phyloP scores from a whole-genome alignment of 2,888 invertebrate species.

The Disparrhopalites patrizii region DNA sequence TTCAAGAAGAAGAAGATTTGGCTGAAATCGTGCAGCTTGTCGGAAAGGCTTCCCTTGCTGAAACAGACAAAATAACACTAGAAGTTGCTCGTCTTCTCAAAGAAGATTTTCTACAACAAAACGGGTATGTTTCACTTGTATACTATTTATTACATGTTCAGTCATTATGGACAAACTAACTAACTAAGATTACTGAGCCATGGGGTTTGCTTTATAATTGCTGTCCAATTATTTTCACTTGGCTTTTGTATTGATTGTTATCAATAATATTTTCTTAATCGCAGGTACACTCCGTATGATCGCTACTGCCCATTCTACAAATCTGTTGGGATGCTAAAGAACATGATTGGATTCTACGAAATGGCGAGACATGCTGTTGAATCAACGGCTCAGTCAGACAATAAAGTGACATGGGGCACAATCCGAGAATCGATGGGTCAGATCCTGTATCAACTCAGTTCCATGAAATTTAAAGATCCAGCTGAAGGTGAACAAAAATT shows the following conservation, averaged over 20 bases:
- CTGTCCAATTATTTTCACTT: constrained; percentile 7
- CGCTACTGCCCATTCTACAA: constrained; percentile 99
- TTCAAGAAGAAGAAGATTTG: constrained; percentile 98
- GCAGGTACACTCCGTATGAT: constrained; percentile 81
- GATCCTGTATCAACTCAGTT: constrained; percentile 92
- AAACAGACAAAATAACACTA: constrained; percentile 97
- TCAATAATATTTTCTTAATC: constrained; percentile 17
- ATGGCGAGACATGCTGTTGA: constrained; percentile 97
- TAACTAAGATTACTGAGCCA: background rate
- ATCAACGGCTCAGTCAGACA: constrained; percentile 96
- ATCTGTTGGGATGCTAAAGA: constrained; percentile 97
- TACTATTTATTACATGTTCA: background rate
- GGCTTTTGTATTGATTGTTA: too few relatives aligned
- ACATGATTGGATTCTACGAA: constrained; percentile 98
- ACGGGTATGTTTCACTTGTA: constrained; percentile 63
- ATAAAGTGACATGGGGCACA: constrained; percentile 97
- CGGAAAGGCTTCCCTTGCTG: constrained; percentile 97
- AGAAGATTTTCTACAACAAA: constrained; percentile 99
- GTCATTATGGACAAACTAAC: too few relatives aligned
- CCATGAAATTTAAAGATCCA: constrained; percentile 99
- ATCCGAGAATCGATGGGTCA: constrained; percentile 97
- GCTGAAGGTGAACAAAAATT: constrained; percentile 98
- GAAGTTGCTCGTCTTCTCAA: constrained; percentile 98
- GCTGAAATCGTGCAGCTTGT: constrained; percentile 99
- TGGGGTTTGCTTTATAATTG: background rate